Base-by-base conservation (phyloP, 2,888 invertebrate species). In the Spatulosminthurus flaviceps region DNA sequence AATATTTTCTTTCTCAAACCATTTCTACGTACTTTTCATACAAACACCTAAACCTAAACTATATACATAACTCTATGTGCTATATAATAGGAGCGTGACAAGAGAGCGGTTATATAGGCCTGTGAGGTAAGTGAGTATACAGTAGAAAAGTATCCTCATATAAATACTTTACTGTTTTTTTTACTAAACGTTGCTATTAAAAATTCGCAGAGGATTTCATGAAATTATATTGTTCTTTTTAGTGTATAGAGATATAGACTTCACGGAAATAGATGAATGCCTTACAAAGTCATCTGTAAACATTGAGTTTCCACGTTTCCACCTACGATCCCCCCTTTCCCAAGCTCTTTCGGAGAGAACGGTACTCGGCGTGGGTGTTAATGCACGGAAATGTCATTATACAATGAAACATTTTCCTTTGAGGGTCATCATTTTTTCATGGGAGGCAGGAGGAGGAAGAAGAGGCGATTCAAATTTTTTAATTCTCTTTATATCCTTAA, bases 321-420 rank as follows among this genome's bases (percentile, higher is more conserved):
- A 51, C 51, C 51, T n/a, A 51, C 51, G 51, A 51, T n/a, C n/a
- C 51, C n/a, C n/a, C n/a, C n/a, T 5, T 51, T 51, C 16, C 51
- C 51, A 5, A 51, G n/a, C 51, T 2, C 9, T n/a, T 13, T 51
- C 51, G 51, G 51, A 19, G 4, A 51, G n/a, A 51, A 51, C 51
- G 51, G 51, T 4, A 51, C 51, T 19, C n/a, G n/a, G n/a, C 16
- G 51, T 51, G 16, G 51, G 51, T 51, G 51, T 51, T 51, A 16
- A 51, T 19, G 16, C n/a, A 51, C 51, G 51, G 51, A 51, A 51
- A 51, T 51, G 51, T 19, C 51, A 51, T 19, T 51, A n/a, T 51
- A 51, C 9, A n/a, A n/a, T 19, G n/a, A 51, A 9, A 51, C 51
- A 5, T 51, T 51, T 51, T 51, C 51, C 2, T 51, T 5, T 11